These are phyloP conservation scores for Sebastes taczanowskii DNA, from an alignment of 2,797 vertebrate genomes.

Conservation along the genomic window DNA sequence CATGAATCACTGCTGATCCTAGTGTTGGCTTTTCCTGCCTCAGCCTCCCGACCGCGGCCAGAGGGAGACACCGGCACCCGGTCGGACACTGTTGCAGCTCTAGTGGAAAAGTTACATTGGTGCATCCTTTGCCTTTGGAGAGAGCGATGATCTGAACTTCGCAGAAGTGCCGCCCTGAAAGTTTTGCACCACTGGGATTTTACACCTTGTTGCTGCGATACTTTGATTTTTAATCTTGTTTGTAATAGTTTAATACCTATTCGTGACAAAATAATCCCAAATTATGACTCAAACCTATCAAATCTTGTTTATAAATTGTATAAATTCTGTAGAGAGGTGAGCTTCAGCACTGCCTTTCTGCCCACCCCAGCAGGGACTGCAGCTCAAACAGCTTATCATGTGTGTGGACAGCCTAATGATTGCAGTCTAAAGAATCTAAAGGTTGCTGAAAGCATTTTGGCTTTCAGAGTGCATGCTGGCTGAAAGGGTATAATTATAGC, in stretches of 20 bases:
- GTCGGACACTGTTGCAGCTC: too few relatives aligned
- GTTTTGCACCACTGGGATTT: neutral
- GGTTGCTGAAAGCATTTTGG: slow-evolving; percentile 30
- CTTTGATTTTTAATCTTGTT: neutral
- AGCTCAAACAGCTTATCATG: slow-evolving; percentile 28
- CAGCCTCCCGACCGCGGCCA: too few relatives aligned
- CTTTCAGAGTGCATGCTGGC: neutral
- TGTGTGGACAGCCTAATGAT: slow-evolving; percentile 34
- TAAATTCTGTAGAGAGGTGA: neutral
- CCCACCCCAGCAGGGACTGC: neutral
- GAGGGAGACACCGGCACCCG: too few relatives aligned
- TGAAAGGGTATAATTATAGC: slow-evolving; percentile 29
- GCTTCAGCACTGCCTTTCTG: neutral
- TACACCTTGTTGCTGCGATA: neutral
- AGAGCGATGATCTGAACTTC: neutral
- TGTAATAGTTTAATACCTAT: neutral
- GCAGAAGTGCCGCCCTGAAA: neutral
- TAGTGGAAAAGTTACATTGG: neutral
- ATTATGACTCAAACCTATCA: neutral
- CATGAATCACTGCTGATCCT: too few relatives aligned
- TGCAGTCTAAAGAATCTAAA: slow-evolving; percentile 31
- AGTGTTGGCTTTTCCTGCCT: too few relatives aligned
- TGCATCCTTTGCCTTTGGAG: neutral
- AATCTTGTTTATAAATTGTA: neutral
- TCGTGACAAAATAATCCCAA: neutral